Percentiles rank a stretch among this genome's conserved stretches.
These are phyloP conservation scores for Phoeniculus purpureus DNA, from an alignment of 2,797 vertebrate species.

Conservation along the genomic window DNA sequence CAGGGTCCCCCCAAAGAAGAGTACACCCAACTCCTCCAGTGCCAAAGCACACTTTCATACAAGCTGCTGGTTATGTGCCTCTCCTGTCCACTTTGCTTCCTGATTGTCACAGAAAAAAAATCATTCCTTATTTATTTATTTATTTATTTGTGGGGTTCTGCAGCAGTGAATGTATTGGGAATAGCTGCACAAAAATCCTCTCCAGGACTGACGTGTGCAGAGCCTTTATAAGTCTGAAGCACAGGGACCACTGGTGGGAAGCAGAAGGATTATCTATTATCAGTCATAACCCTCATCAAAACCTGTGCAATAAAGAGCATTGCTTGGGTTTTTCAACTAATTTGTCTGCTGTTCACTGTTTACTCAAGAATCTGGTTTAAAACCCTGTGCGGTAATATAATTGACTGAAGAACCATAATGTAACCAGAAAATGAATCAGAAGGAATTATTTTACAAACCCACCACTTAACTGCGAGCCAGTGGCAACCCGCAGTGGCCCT, in stretches of 20 bases:
- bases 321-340: slow-evolving; percentile 1
- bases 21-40: background rate
- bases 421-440: slow-evolving; percentile 63
- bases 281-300: background rate
- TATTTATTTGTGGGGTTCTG: background rate
- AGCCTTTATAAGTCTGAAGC: background rate
- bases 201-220: background rate
- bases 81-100: background rate
- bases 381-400: slow-evolving; percentile 51
- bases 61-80: background rate
- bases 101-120: accelerated
- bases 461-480: slow-evolving; percentile 30
- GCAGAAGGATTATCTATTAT: background rate
- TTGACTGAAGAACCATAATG: slow-evolving; percentile 57
- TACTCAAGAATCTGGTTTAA: slow-evolving; percentile 36
- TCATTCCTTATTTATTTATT: background rate
- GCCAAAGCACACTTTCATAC: background rate
- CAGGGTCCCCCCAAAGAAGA: background rate
- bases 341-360: slow-evolving; percentile 36
- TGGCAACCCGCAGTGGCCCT: slow-evolving; percentile 51
- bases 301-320: background rate
- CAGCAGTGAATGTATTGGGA: background rate
- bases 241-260: accelerated
- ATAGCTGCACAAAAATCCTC: background rate
- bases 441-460: slow-evolving; percentile 64